Base-by-base conservation (phyloP, 2,113 vertebrate species). In the Nannospalax galili region DNA sequence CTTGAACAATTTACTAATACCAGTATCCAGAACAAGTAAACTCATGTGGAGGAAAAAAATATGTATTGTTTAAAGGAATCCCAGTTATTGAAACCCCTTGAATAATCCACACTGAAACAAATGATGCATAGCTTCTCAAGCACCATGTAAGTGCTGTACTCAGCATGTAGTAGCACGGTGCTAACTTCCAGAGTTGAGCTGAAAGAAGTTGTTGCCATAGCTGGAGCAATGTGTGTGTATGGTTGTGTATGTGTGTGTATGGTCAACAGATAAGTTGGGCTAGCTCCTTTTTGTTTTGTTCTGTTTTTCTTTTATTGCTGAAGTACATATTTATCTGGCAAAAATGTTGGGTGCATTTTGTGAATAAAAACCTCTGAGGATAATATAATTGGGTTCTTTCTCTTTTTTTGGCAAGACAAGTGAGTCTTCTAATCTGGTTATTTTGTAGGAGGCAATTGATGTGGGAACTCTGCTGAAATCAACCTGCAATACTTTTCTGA, bases 401-500 rank as follows among this genome's bases (percentile, higher is more conserved):
- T 95, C 86, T 95, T 92, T 93, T 82, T 95, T 52, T 94, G 78
- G n/a, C 52, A 26, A 90, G 65, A 62, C 95, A 92, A 90, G n/a
- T 45, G 60, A 45, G 8, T 94, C 28, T 97, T 95, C 86, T 30
- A 64, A 74, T 73, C 80, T 96, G 85, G 10, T 97, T 97, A 95
- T 95, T 93, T 97, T 62, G 7, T 96, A 99, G 99, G 98, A 96
- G 1, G 98, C 98, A 72, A 97, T 99, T 91, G 99, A 99, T 94
- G 98, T 99, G 97, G 99, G 99, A 94, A 98, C 98, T 95, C 98
- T 99, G 97, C 98, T 99, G 97, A 99, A 99, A 97, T 99, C 99
- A 28, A 99, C 99, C 24, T 99, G 99, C 97, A 99, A 99, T 72
- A 99, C 99, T 62, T 99, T 99, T 92, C 98, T 99, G 95, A 99